Evolutionary conservation across 2,888 invertebrate species (phyloP), one percentile per base, ranked within the genome.

Genomic region (Drosophila ezoana): DNA sequence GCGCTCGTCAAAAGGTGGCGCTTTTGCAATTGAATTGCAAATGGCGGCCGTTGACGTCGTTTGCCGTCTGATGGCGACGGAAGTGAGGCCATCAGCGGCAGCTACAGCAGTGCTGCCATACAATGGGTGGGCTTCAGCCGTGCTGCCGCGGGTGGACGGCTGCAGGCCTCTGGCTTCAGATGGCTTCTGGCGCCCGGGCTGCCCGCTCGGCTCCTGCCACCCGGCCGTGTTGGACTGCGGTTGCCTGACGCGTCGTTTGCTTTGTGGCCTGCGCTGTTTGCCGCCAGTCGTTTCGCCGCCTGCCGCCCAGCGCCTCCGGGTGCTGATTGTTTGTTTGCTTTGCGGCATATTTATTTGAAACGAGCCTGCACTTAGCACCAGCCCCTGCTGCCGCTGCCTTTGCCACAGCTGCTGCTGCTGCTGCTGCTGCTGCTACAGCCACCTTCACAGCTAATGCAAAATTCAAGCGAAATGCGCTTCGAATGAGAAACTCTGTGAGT

Each of bases 341-440:
- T 89, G 89, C 81, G 88, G 87, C 85, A 89, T 89, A 89, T 89
- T 89, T 89, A 89, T 83, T 89, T 87, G 76, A 84, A 83, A 87
- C 76, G 87, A 87, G 87, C 75, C 78, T 86, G 89, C 87, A 89
- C 86, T 89, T 79, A 84, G 81, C 72, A 65, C 72, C 51, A 37
- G 23, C 51, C 43, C 43, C 52, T 11, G 11, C 35, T 35, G 45
- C 20, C 3, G 13, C 11, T 38, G 20, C 18, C 18, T 13, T 37
- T 18, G 28, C 35, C 37, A 10, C 35, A 35, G 35, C 13, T 16
- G 51, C 51, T 37, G 32, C 40, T 18, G 18, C 2, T 3, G 18
- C 2, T 3, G 35, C 16, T 6, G 8, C 38, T 13, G 44, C 14
- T 35, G 16, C 14, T 14, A 16, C 47, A 35, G 28, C 35, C 35